Evolutionary conservation across 2,113 vertebrate genomes (phyloP).

Genomic region (Myodes glareolus): DNA sequence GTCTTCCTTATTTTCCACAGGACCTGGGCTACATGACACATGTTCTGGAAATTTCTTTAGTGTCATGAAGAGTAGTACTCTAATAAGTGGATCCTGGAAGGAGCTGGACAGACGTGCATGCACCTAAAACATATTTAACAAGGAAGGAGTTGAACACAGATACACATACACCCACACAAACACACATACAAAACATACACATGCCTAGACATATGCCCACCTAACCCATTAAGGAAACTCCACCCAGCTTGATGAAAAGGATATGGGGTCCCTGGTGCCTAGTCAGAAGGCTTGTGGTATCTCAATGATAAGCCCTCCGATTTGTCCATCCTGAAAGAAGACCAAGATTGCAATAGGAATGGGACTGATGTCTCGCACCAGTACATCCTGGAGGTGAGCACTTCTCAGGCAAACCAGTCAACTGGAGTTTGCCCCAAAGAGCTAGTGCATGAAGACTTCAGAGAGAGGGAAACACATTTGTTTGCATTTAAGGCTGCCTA

Average conservation of each 20-base stretch:
- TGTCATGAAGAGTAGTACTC: background rate
- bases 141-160: background rate
- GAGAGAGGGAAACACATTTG: background rate
- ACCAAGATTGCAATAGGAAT: too few relatives aligned
- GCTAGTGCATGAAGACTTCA: background rate
- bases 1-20: background rate
- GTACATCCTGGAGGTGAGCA: background rate
- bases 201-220: background rate
- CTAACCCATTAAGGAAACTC: background rate
- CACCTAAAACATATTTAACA: background rate
- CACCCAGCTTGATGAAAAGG: background rate
- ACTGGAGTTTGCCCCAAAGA: background rate
- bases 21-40: background rate
- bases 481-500: background rate
- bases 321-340: accelerated
- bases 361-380: too few relatives aligned
- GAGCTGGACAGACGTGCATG: background rate
- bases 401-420: background rate
- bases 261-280: background rate
- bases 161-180: background rate
- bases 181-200: background rate
- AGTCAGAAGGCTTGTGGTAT: background rate
- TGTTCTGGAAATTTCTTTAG: background rate
- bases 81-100: background rate
- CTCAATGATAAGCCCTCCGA: background rate